Evolutionary conservation across 2,797 vertebrate genomes (phyloP), one percentile per base, ranked within the genome.

Genomic region (Lateolabrax maculatus): DNA sequence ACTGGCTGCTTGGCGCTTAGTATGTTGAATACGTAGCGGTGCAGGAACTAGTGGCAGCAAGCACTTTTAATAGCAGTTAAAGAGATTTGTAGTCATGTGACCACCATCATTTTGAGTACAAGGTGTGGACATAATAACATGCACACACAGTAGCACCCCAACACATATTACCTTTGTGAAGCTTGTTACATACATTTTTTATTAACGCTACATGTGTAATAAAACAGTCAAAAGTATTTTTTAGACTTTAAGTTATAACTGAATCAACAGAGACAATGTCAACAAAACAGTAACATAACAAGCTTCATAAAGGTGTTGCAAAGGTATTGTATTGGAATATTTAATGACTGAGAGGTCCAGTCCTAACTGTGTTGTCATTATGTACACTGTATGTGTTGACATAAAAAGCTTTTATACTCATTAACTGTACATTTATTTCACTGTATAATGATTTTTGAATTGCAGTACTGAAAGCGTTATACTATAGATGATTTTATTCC

Each of bases 21-120:
- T 21, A 31, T 68, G 37, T 21, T 78, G 41, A 69, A 78, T 62
- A 46, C 34, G 15, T 10, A 34, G 31, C 58, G 25, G 27, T 29
- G 53, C 27, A 43, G 8, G 18, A 48, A 23, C 37, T 46, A n/a
- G 18, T 29, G 23, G 48, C 1, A 55, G 41, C 13, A 48, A 62
- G 46, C 25, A 27, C 41, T 70, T 61, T 69, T 36, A 52, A 27
- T 3, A 56, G 6, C 6, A 69, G 37, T 15, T 39, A 44, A 71
- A 77, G 31, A 36, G 10, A 58, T 7, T n/a, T 48, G 2, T 27
- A 44, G 52, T 65, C 37, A 48, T 37, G 8, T 67, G 31, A 48
- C 37, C 25, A 52, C 1, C 39, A 25, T 63, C 9, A 8, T 57
- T 41, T 27, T 23, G n/a, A 5, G 21, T n/a, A 15, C 25, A 66